Percentiles rank a stretch among this genome's conserved stretches.
Evolutionary conservation across 2,888 invertebrate species (phyloP).

Genomic region (Caenorhabditis angaria): DNA sequence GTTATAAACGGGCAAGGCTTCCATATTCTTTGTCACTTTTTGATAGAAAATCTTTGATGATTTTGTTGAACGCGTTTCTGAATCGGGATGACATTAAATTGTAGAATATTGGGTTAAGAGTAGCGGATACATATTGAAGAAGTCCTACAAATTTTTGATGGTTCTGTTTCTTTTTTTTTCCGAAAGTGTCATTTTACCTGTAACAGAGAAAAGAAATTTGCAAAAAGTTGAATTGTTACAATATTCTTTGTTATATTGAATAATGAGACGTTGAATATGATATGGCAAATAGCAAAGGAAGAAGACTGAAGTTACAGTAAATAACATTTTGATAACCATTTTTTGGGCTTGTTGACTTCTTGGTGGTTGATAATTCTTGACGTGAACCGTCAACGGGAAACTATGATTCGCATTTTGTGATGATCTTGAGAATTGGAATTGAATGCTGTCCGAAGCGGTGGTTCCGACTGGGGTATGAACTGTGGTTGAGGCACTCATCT

Average conservation of each 20-base stretch:
- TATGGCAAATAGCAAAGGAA: slow-evolving; percentile 71
- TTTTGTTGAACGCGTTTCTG: slow-evolving; percentile 62
- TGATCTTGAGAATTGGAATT: slow-evolving; percentile 24
- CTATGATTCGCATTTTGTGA: slow-evolving; percentile 5
- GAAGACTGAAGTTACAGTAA: slow-evolving; percentile 67
- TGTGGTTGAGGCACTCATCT: slow-evolving; percentile 49
- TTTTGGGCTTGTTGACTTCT: slow-evolving; percentile 69
- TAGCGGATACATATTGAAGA: slow-evolving; percentile 69
- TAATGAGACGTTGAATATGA: slow-evolving; percentile 68
- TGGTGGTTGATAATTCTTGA: slow-evolving; percentile 54
- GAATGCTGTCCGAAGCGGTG: slow-evolving; percentile 48
- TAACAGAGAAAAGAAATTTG: slow-evolving; percentile 64
- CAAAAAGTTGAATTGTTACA: slow-evolving; percentile 60
- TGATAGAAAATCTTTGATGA: slow-evolving; percentile 48
- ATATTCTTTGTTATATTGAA: slow-evolving; percentile 56
- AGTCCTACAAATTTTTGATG: slow-evolving; percentile 34
- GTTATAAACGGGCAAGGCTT: slow-evolving; percentile 45
- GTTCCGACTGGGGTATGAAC: slow-evolving; percentile 56
- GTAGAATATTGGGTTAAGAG: slow-evolving; percentile 70
- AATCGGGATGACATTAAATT: slow-evolving; percentile 69
- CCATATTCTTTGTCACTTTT: slow-evolving; percentile 47
- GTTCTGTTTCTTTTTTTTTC: neutral
- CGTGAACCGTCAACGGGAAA: slow-evolving; percentile 49
- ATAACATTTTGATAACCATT: slow-evolving; percentile 71
- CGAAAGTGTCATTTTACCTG: slow-evolving; percentile 43